Evolutionary conservation across 2,888 invertebrate genomes (phyloP), one percentile per base, ranked within the genome.

Genomic region (Oscheius sp.): DNA sequence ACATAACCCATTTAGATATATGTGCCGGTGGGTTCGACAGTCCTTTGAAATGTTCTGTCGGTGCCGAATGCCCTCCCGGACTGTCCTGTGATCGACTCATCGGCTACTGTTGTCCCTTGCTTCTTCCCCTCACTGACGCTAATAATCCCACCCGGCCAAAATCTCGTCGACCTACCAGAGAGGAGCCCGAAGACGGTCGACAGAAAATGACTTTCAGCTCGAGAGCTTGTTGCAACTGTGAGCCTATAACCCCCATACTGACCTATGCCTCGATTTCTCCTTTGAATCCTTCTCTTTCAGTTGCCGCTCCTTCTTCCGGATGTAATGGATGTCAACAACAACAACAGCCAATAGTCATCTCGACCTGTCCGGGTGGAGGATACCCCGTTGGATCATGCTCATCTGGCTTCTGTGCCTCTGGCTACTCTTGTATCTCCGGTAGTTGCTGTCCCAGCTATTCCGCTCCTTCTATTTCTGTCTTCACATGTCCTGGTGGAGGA

Each of bases 21-120:
- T 84, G 84, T 62, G 80, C 83, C 41, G 79, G 77, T 8, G 82
- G 82, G 26, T 81, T 80, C 70, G 50, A 65, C 9, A 80, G 80
- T 32, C 70, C 73, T 17, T 49, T 83, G 24, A 69, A 70, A 3
- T 82, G 83, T 66, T 68, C 70, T 33, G 59, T 51, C 4, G 75
- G 73, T 30, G 24, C 22, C 17, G 73, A 74, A 22, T 85, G 85
- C 51, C 85, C 85, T 6, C 77, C 75, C 33, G 85, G 84, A 12
- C 73, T 82, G 45, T 80, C 78, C 68, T 85, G 85, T 57, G 82
- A 83, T 56, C 54, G 66, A 2, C 68, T 68, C 12, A 70, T 78
- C 59, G 68, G 72, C 49, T 69, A 78, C 14, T 85, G 85, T 68
- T 85, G 85, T 68, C 84, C 84, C 24, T 71, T 84, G 49, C 70